A percentile compares a stretch with the other conserved stretches of the same genome.
Evolutionary conservation across 2,888 invertebrate genomes (phyloP).

Genomic region (Phymatocera aterrima): DNA sequence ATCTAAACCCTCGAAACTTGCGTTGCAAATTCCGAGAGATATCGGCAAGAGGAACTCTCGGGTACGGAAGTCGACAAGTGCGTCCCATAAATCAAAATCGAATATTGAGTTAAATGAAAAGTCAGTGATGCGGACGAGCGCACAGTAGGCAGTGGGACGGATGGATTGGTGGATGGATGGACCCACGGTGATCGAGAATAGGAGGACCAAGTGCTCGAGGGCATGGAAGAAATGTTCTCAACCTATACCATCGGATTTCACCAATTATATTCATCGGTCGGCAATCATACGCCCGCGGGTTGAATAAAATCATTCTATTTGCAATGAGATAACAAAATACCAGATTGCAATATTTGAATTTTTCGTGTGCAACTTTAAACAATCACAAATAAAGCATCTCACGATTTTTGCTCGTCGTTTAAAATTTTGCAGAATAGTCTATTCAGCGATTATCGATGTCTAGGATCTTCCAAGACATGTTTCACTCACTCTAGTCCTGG

Average conservation of each 20-base stretch:
- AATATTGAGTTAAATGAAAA: constrained; percentile 66
- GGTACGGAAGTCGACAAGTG: constrained; percentile 44
- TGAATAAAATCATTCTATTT: too few relatives aligned
- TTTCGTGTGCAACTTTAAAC: too few relatives aligned
- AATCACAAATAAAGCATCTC: too few relatives aligned
- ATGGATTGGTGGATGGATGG: constrained; percentile 1
- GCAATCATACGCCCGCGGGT: background rate
- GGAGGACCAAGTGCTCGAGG: constrained; percentile 37
- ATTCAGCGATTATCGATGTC: too few relatives aligned
- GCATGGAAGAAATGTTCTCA: constrained; percentile 34
- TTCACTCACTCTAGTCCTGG: too few relatives aligned
- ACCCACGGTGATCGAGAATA: background rate
- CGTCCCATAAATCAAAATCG: constrained; percentile 63
- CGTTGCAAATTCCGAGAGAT: constrained; percentile 28
- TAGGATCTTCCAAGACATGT: too few relatives aligned
- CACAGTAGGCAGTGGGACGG: constrained; percentile 32
- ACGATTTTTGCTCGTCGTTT: too few relatives aligned
- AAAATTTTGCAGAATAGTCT: too few relatives aligned
- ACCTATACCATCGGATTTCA: background rate
- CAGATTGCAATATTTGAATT: too few relatives aligned
- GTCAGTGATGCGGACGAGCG: constrained; percentile 62
- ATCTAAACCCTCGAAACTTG: constrained; percentile 32
- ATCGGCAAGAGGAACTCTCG: constrained; percentile 19
- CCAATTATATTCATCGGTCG: background rate
- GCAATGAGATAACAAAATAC: too few relatives aligned